Percentiles rank a stretch among this genome's conserved stretches.
Conservation (phyloP, 2,888 invertebrate genomes). For the Drosophila rellima region DNA sequence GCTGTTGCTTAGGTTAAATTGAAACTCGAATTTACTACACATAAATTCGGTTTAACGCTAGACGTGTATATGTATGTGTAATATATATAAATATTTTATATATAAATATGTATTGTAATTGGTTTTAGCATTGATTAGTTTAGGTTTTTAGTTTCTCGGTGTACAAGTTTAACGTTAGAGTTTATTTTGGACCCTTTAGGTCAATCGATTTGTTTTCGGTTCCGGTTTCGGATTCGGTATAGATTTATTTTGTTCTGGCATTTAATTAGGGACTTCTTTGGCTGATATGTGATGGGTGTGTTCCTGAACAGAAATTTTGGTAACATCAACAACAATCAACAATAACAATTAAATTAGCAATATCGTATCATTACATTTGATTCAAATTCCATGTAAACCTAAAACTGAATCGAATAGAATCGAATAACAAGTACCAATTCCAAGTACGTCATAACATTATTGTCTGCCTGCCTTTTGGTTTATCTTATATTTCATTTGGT, state of each 20-base stretch:
- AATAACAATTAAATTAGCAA: constrained; percentile 60
- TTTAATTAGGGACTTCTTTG: constrained; percentile 15
- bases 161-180: constrained; percentile 69
- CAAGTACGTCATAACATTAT: constrained; percentile 66
- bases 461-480: constrained; percentile 65
- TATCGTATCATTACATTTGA: constrained; percentile 33
- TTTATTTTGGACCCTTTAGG: constrained; percentile 61
- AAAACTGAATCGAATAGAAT: constrained; percentile 56
- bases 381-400: constrained; percentile 37
- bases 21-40: constrained; percentile 74
- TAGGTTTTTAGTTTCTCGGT: constrained; percentile 54
- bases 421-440: constrained; percentile 66
- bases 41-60: constrained; percentile 77
- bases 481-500: neutral
- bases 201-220: constrained; percentile 41
- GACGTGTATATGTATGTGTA: constrained; percentile 43
- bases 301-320: constrained; percentile 20
- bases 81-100: constrained; percentile 30
- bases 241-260: constrained; percentile 26
- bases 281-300: constrained; percentile 10
- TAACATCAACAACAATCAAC: constrained; percentile 65
- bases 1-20: constrained; percentile 72
- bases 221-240: constrained; percentile 5
- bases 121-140: constrained; percentile 36
- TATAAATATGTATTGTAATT: constrained; percentile 35